Evolutionary conservation across 2,888 invertebrate species (phyloP), one percentile per base, ranked within the genome.

Genomic region (Idaea dimidiata): DNA sequence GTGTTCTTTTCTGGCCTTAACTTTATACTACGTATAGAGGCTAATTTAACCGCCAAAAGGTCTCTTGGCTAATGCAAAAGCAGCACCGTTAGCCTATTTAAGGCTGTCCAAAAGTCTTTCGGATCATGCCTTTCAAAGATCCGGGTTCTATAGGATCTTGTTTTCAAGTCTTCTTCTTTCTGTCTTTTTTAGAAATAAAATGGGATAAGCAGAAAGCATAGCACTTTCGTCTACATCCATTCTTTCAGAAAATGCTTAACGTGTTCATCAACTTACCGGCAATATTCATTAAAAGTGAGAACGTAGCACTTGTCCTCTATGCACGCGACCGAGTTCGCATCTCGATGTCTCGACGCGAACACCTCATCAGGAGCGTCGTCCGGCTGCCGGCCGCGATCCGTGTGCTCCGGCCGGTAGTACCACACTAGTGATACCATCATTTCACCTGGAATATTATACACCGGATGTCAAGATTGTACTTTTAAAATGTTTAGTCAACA

Each of bases 221-320:
- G 43, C 10, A 2, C 14, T 14, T 43, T 43, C 10, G 14, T 14
- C 7, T 32, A 32, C 10, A 32, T 32, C 32, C 10, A 43, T 14
- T 43, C 8, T 43, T 8, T 14, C 43, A 43, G 43, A 14, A 8
- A 43, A 43, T 43, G 43, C 43, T 43, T 43, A 43, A 14, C 0
- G 14, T 43, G 43, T 10, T 10, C 43, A 14, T 43, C 43, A 4
- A 83, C 93, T 81, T 79, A 99, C 98, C 99, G 96, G 95, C 98
- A 98, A 84, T 98, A 99, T 93, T 99, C 99, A 89, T 97, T 97
- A 87, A 96, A 98, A 54, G 98, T 98, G 76, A 99, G 95, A 68
- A 99, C 99, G 88, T 97, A 98, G 91, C 99, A 99, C 89, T 97
- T 98, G 92, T 99, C 99, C 87, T 99, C 99, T 79, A 99, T 99